These are phyloP conservation scores for Gallinago nigripennis DNA, from an alignment of 2,797 vertebrate genomes.

Conservation along the genomic window DNA sequence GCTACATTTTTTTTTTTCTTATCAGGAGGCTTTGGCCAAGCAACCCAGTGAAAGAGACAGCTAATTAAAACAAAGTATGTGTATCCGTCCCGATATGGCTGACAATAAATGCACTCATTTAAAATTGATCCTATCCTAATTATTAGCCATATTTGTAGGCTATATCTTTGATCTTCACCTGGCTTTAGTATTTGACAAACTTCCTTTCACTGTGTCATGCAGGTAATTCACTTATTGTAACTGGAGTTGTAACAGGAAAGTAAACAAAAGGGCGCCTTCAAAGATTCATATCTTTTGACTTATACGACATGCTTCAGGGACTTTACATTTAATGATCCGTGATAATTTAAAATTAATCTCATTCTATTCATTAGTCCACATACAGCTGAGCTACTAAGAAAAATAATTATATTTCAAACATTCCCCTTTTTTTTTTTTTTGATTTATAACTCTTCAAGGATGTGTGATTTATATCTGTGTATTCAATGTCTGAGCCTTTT, in stretches of 20 bases:
- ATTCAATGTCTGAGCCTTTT: conserved; percentile 44
- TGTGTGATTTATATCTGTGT: conserved; percentile 31
- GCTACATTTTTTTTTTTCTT: conserved; percentile 70
- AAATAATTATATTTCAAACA: neutral
- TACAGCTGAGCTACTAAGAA: neutral
- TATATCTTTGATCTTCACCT: conserved; percentile 57
- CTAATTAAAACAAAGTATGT: conserved; percentile 77
- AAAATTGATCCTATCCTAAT: conserved; percentile 58
- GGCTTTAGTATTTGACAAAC: conserved; percentile 58
- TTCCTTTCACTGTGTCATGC: conserved; percentile 4
- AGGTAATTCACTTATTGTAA: conserved; percentile 45
- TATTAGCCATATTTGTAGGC: conserved; percentile 45
- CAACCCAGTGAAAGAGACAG: conserved; percentile 57
- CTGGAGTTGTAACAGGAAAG: conserved; percentile 20
- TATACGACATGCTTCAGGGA: neutral
- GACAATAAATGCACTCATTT: conserved; percentile 70
- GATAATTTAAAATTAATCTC: conserved; percentile 34
- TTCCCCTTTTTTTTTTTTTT: neutral
- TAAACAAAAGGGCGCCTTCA: conserved; percentile 50
- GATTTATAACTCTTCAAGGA: neutral
- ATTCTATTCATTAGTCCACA: conserved; percentile 14
- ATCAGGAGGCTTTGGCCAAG: conserved; percentile 65
- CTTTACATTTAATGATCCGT: conserved; percentile 2
- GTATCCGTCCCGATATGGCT: conserved; percentile 42
- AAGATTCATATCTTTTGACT: neutral